phyloP scores from a whole-genome alignment of 2,797 vertebrate species.

The Danio albolineatus region DNA sequence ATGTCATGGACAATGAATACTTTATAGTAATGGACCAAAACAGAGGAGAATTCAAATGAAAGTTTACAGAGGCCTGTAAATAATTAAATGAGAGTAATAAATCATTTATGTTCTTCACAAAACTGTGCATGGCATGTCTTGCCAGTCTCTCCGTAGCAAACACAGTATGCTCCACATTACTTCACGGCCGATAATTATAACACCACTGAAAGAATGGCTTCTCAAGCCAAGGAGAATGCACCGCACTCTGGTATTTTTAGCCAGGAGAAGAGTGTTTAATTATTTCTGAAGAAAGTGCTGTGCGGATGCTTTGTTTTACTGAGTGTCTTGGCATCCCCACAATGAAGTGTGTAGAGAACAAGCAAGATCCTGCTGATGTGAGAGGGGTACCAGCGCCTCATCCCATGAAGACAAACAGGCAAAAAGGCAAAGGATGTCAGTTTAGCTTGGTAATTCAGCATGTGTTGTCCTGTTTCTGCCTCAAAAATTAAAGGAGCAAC shows the following conservation, averaged over 20 bases:
- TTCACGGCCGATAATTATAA: conserved; percentile 27
- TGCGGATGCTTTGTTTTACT: conserved; percentile 26
- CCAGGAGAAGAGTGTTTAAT: conserved; percentile 38
- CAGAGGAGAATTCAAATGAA: background rate
- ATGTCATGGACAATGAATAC: conserved; percentile 1
- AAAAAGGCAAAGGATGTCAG: background rate
- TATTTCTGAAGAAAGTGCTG: conserved; percentile 38
- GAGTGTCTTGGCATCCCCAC: conserved; percentile 18
- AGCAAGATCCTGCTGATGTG: conserved; percentile 28
- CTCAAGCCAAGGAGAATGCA: background rate
- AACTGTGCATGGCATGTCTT: conserved; percentile 12
- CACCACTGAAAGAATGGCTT: conserved; percentile 21
- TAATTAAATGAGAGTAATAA: conserved; percentile 15
- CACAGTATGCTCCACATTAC: conserved; percentile 16
- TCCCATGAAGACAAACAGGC: background rate
- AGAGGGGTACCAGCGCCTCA: background rate
- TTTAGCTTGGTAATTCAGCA: background rate
- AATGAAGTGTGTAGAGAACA: conserved; percentile 38
- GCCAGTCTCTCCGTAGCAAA: conserved; percentile 26
- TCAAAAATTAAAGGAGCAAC: too few relatives aligned
- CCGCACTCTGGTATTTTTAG: conserved; percentile 28
- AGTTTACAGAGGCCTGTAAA: conserved; percentile 25
- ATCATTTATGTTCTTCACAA: conserved; percentile 25
- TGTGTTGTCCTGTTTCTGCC: too few relatives aligned
- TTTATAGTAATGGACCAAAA: background rate